Conservation (phyloP, 2,888 invertebrate species). For the Leptura quadrifasciata region DNA sequence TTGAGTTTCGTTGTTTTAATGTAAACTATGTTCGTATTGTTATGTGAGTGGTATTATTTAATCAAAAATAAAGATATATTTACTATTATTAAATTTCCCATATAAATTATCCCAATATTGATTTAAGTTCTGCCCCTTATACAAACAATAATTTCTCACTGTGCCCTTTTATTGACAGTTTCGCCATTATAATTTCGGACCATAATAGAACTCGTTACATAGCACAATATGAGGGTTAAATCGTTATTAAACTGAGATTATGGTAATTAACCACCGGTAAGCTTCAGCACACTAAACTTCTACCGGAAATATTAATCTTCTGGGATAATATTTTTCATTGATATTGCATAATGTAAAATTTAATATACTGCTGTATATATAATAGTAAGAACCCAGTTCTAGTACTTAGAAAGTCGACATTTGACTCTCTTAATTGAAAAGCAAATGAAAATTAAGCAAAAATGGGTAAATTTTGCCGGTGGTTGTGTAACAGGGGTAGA, state of each 20-base stretch:
- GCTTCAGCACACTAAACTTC: slow-evolving; percentile 12
- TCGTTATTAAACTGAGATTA: slow-evolving; percentile 58
- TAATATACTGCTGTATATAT: too few relatives aligned
- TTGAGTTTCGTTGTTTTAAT: too few relatives aligned
- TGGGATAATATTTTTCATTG: slow-evolving; percentile 24
- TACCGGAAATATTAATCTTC: slow-evolving; percentile 18
- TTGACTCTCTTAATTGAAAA: too few relatives aligned
- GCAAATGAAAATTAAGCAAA: too few relatives aligned
- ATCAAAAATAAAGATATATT: slow-evolving; percentile 5
- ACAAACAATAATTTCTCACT: slow-evolving; percentile 37
- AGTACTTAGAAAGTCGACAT: too few relatives aligned
- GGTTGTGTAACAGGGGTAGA: too few relatives aligned
- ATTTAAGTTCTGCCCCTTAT: slow-evolving; percentile 33
- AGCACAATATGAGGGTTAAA: slow-evolving; percentile 45
- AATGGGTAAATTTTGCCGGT: too few relatives aligned
- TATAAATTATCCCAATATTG: slow-evolving; percentile 39
- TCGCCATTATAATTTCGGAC: slow-evolving; percentile 53
- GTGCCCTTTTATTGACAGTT: slow-evolving; percentile 41
- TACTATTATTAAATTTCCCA: slow-evolving; percentile 7
- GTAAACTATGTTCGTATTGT: too few relatives aligned
- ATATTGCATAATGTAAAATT: neutral
- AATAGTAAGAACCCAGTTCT: too few relatives aligned
- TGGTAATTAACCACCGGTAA: slow-evolving; percentile 62
- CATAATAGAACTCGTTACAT: slow-evolving; percentile 44
- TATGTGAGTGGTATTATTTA: neutral